Evolutionary conservation across 2,888 invertebrate species (phyloP).

Genomic region (Dryomyza anilis): DNA sequence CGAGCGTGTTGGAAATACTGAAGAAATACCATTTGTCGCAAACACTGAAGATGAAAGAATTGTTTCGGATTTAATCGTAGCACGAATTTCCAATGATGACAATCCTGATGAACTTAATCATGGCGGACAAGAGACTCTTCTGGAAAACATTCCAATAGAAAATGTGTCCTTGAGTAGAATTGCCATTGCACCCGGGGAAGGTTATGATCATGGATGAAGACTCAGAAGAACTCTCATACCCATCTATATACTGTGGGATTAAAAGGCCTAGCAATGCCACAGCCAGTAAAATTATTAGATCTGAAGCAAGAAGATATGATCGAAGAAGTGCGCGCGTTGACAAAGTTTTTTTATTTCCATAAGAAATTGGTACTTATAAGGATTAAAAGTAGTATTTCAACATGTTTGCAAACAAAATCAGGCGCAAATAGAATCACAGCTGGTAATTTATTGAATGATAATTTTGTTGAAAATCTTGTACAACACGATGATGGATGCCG

Average conservation of each 20-base stretch:
- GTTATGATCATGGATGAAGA: conserved; percentile 31
- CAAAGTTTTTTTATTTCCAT: conserved; percentile 25
- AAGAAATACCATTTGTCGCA: conserved; percentile 23
- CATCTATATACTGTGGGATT: conserved; percentile 26
- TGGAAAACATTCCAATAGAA: conserved; percentile 29
- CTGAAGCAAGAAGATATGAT: conserved; percentile 29
- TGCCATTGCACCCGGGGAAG: conserved; percentile 31
- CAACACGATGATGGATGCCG: conserved; percentile 27
- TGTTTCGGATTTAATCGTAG: neutral
- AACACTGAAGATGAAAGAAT: conserved; percentile 11
- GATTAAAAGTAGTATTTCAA: conserved; percentile 29
- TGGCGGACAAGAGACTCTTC: conserved; percentile 30
- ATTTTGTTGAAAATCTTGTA: conserved; percentile 20
- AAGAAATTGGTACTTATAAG: conserved; percentile 30
- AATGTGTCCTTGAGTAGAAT: conserved; percentile 20
- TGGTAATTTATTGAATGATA: conserved; percentile 16
- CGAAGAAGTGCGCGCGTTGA: conserved; percentile 31
- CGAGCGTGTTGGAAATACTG: neutral
- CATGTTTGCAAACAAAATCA: conserved; percentile 22
- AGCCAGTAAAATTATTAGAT: conserved; percentile 22
- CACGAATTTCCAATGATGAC: no score
- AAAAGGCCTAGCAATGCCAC: no score
- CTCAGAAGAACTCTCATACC: conserved; percentile 30
- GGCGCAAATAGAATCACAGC: conserved; percentile 1
- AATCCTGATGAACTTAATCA: neutral